These are phyloP conservation scores for Pyxicephalus adspersus DNA, from an alignment of 2,113 vertebrate species.

Conservation along the genomic window DNA sequence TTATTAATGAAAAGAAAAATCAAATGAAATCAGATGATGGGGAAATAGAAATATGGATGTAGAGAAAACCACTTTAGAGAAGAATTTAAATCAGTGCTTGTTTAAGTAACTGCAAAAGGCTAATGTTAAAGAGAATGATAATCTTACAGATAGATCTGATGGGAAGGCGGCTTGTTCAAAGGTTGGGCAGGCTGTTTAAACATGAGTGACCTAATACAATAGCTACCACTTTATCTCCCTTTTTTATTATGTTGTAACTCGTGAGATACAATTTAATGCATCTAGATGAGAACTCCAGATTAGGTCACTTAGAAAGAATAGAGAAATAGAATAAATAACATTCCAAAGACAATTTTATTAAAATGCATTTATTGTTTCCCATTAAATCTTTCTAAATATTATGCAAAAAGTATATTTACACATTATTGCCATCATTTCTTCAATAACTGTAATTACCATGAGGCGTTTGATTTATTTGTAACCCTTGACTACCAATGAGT, in stretches of 20 bases:
- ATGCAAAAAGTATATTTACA: too few species aligned
- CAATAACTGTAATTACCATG: too few species aligned
- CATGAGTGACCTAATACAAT: conserved; percentile 40
- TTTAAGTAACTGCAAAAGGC: conserved; percentile 1
- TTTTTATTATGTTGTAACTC: neutral
- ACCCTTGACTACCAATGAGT: too few species aligned
- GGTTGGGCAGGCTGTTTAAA: conserved; percentile 21
- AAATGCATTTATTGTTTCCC: too few species aligned
- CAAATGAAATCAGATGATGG: neutral
- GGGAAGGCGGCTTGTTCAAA: conserved; percentile 49
- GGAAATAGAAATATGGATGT: neutral
- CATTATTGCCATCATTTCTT: too few species aligned
- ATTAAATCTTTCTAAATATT: too few species aligned
- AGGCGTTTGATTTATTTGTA: too few species aligned
- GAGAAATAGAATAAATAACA: too few species aligned
- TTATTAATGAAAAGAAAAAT: conserved; percentile 9
- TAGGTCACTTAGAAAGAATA: too few species aligned
- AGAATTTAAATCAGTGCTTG: neutral
- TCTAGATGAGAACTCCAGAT: too few species aligned
- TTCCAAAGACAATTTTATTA: too few species aligned
- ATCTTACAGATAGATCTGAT: conserved; percentile 5
- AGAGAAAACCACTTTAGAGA: neutral
- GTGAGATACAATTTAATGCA: too few species aligned
- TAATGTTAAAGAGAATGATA: conserved; percentile 1
- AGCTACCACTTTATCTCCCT: conserved; percentile 14